Evolutionary conservation across 2,113 vertebrate species (phyloP).

Genomic region (Embiotoca jacksoni): DNA sequence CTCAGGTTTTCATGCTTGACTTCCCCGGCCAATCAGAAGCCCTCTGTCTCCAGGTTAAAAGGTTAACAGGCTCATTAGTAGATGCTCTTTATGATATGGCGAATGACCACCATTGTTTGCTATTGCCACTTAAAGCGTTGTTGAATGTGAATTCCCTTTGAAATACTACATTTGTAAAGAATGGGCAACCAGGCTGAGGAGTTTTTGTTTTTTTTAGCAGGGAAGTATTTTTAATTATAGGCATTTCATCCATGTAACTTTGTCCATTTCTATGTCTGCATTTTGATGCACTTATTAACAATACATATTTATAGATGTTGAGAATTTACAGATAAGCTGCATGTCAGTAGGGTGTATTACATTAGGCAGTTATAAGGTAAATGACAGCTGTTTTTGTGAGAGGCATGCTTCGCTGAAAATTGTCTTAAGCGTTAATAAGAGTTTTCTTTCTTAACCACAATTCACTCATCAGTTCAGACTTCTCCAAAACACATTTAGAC

Average conservation of each 20-base stretch:
- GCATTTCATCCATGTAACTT: neutral
- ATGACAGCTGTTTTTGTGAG: constrained; percentile 32
- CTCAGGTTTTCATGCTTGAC: constrained; percentile 27
- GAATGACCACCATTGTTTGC: constrained; percentile 62
- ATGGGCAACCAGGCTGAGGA: neutral
- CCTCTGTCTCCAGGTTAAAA: constrained; percentile 55
- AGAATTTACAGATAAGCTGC: neutral
- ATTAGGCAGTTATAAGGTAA: constrained; percentile 1
- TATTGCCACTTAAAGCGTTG: constrained; percentile 14
- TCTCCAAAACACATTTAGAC: constrained; percentile 68
- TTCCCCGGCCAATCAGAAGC: constrained; percentile 30
- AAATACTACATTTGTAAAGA: neutral
- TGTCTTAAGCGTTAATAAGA: constrained; percentile 28
- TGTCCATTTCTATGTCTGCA: neutral
- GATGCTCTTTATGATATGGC: constrained; percentile 62
- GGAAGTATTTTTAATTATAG: neutral
- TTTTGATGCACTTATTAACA: neutral
- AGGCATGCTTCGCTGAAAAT: constrained; percentile 48
- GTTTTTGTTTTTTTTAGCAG: neutral
- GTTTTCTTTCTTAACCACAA: constrained; percentile 65
- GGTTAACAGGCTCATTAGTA: constrained; percentile 74
- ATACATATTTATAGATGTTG: neutral
- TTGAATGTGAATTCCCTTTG: constrained; percentile 16
- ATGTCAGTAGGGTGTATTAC: too few relatives aligned
- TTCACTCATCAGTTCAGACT: constrained; percentile 59